Base-by-base conservation (phyloP, 30 jellyfish, hydroid and myxozoan genomes). In the Catostylus mosaicus region DNA sequence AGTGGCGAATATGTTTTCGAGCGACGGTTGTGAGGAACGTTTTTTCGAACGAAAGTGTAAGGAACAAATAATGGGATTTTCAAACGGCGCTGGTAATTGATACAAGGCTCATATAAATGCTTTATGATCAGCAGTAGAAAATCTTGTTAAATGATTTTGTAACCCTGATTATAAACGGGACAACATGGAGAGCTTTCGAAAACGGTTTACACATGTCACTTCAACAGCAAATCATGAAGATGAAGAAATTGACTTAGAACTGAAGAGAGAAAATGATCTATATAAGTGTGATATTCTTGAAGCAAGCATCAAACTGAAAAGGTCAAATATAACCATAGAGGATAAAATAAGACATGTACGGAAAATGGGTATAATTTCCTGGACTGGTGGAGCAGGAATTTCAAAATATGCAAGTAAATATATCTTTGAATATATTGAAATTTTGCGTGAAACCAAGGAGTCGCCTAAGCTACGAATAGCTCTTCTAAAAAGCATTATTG, bases 321-420 rank as follows among this genome's bases (percentile, higher is more conserved):
- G 72, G 59, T 73, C 80, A 11, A 76, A 47, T 24, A 5, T 40
- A 24, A 4, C 86, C 8, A n/a, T 52, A 3, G 92, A 82, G 0
- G 92, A 82, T 30, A 59, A 60, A 45, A 67, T 56, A 27, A 26
- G 36, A 0, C 26, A 9, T 16, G 30, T 82, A n/a, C 34, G 67
- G 63, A 69, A 57, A 56, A 45, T 82, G 2, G 92, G 92, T 1
- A 9, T 34, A 22, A 30, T 32, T 32, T 77, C 86, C n/a, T 82
- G 92, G 92, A 68, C 78, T 2, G 92, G 92, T 10, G 92, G 92
- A 11, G 30, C 46, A 34, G 56, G 71, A 2, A 48, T 73, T 26
- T 65, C 92, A 45, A 82, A 60, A 46, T 82, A 68, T 48, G 78
- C 92, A 11, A 38, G 72, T 26, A 66, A 69, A 12, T 68, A 68